These are phyloP conservation scores for Thamnophis elegans DNA, from an alignment of 2,797 vertebrate genomes.

Conservation along the genomic window DNA sequence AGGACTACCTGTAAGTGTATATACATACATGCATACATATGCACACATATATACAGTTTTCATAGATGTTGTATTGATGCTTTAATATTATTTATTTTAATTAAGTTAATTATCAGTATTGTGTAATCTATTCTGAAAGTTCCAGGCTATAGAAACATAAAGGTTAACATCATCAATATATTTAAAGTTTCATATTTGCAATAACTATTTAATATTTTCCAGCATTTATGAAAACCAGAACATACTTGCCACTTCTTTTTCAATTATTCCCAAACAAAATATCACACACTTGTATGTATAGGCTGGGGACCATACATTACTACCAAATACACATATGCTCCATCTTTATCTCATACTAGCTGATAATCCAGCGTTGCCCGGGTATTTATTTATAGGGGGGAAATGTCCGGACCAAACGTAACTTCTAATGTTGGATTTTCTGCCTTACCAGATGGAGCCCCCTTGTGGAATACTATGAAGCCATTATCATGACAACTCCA, in stretches of 20 bases:
- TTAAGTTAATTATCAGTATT: not conserved
- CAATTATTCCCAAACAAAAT: not conserved
- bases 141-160: not conserved
- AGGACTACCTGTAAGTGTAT: too few species aligned
- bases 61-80: not conserved
- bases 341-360: conserved; percentile 55
- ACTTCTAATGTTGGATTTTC: too few species aligned
- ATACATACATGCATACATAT: not conserved
- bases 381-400: too few species aligned
- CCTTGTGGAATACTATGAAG: too few species aligned
- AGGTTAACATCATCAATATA: not conserved
- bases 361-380: too few species aligned
- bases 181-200: not conserved
- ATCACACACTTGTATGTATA: not conserved
- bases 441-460: too few species aligned
- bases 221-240: not conserved
- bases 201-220: not conserved
- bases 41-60: not conserved
- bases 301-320: conserved; percentile 7
- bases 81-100: not conserved
- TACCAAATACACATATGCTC: conserved; percentile 44
- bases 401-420: too few species aligned
- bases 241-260: not conserved
- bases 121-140: not conserved
- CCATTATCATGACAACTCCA: too few species aligned